These are phyloP conservation scores for Protosalanx chinensis DNA, from an alignment of 2,797 vertebrate species.

Conservation along the genomic window DNA sequence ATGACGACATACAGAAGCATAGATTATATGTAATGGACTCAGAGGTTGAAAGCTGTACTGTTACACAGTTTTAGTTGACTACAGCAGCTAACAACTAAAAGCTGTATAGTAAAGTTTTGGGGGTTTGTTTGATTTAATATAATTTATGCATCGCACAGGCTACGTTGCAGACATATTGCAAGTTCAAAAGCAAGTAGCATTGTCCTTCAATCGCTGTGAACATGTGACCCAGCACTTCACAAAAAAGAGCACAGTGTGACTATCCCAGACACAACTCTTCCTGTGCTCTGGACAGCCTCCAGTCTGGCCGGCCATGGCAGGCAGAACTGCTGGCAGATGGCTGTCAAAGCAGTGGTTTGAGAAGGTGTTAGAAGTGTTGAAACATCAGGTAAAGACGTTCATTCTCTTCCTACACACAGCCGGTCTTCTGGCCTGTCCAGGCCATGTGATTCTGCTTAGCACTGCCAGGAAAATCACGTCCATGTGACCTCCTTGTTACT, in stretches of 20 bases:
- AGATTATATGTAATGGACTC: too few relatives aligned
- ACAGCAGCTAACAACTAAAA: too few relatives aligned
- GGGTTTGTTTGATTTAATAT: too few relatives aligned
- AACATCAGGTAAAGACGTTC: slow-evolving; percentile 55
- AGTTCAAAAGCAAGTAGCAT: not conserved
- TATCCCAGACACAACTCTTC: too few relatives aligned
- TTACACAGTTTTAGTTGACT: too few relatives aligned
- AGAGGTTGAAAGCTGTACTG: too few relatives aligned
- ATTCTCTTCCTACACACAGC: not conserved
- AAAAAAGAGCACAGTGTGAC: not conserved
- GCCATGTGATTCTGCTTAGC: slow-evolving; percentile 41
- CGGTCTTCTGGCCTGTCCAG: slow-evolving; percentile 13
- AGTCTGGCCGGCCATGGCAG: not conserved
- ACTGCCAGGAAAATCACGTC: slow-evolving; percentile 19
- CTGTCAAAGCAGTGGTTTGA: slow-evolving; percentile 67
- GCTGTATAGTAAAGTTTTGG: too few relatives aligned
- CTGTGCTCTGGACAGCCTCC: too few relatives aligned
- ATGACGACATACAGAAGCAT: too few relatives aligned
- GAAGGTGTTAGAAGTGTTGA: slow-evolving; percentile 69
- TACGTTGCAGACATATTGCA: too few relatives aligned
- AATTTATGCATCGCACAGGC: too few relatives aligned
- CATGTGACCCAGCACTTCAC: not conserved
- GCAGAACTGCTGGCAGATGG: slow-evolving; percentile 28
- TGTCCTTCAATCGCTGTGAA: not conserved
- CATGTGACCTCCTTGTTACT: slow-evolving; percentile 50